A percentile compares a stretch with the other conserved stretches of the same genome.
Conservation (phyloP, 1,140 invertebrate species). For the Drosophila oshimai region DNA sequence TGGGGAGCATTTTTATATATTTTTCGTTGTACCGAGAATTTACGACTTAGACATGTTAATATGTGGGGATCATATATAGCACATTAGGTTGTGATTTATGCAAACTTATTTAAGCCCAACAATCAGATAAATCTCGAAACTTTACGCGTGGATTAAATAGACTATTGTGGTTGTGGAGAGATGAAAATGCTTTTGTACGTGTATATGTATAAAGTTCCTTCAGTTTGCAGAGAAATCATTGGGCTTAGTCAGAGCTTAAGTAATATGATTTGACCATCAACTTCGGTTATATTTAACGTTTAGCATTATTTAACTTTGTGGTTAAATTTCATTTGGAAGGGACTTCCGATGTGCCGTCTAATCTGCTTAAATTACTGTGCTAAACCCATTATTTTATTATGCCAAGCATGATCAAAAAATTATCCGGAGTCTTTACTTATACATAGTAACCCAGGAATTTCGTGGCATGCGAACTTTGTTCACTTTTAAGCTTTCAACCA, state of each 20-base stretch:
- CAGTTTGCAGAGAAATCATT: slow-evolving; percentile 1
- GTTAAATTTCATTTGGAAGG: background rate
- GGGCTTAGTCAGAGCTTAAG: background rate
- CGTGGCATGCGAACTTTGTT: slow-evolving; percentile 19
- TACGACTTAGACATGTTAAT: slow-evolving; percentile 66
- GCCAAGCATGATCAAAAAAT: background rate
- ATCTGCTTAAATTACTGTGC: slow-evolving; percentile 2
- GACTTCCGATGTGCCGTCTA: background rate
- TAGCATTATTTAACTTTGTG: no score
- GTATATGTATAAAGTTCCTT: slow-evolving; percentile 18
- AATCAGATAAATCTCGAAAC: slow-evolving; percentile 41
- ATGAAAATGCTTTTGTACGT: background rate
- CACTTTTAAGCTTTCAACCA: slow-evolving; percentile 11
- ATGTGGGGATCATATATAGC: slow-evolving; percentile 45
- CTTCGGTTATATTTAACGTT: background rate
- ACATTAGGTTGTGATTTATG: slow-evolving; percentile 61
- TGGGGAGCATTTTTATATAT: slow-evolving; percentile 33
- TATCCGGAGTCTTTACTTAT: slow-evolving; percentile 16
- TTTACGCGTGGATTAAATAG: slow-evolving; percentile 25
- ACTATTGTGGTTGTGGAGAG: background rate
- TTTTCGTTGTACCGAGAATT: slow-evolving; percentile 40
- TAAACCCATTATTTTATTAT: slow-evolving; percentile 10
- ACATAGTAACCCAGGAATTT: background rate
- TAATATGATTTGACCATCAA: background rate
- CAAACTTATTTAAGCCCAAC: slow-evolving; percentile 41